Base-by-base conservation (phyloP, 2,888 invertebrate species). In the Polietes domitor region DNA sequence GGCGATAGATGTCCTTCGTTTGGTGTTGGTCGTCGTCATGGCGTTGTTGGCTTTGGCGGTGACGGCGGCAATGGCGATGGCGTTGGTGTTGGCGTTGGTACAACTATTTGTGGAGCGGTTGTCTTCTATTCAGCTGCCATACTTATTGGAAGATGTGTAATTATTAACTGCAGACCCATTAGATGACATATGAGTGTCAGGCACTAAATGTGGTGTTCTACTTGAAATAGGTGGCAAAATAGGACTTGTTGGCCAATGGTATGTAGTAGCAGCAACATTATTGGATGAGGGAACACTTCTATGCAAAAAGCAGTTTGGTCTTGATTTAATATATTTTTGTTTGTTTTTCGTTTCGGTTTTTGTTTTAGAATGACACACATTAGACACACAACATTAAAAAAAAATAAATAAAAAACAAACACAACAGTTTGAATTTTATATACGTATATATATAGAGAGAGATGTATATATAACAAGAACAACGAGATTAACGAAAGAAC, bases 221-320 rank as follows among this genome's bases (percentile, higher is more conserved):
- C 95, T 94, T 88, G 94, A 94, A 87, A 95, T 94, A 80, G 95
- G 94, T 88, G 96, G 96, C 88, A 96, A 93, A 87, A 96, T 94
- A 86, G 96, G 95, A 91, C 96, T 96, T 85, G 95, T 95, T 86
- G 96, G 96, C 96, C 96, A 96, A 83, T 96, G 96, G 90, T 96
- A 95, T 87, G 95, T 94, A 50, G 84, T 84, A 88, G 94, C 93
- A 87, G 94, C 91, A 89, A 90, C 90, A 89, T 92, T 92, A 90
- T 91, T 91, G 88, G 92, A 90, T 92, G 95, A 93, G 86, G 94
- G 94, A 89, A 91, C 91, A 91, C 91, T 92, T 91, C 92, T 91
- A 90, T 91, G 90, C 90, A 91, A 90, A 90, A 90, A 91, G 89
- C 89, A 89, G 89, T 90, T 90, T 89, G 90, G 89, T 89, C 88